These are phyloP conservation scores for Geopemphigus sp. DNA, from an alignment of 1,140 invertebrate species.

Conservation along the genomic window DNA sequence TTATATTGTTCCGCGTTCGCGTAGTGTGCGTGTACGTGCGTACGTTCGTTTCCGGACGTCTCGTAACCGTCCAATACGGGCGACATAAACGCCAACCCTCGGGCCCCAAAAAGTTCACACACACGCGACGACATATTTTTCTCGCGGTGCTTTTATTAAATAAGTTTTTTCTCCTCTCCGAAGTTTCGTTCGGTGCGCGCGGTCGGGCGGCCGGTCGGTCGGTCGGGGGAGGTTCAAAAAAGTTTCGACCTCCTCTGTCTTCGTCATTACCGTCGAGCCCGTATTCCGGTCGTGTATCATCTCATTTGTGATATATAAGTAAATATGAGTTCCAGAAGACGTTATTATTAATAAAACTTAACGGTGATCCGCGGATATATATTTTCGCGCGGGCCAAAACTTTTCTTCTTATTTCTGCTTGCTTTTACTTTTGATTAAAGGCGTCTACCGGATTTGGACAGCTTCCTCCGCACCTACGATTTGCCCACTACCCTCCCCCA, in stretches of 20 bases:
- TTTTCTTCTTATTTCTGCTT: conserved; percentile 22
- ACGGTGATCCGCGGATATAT: conserved; percentile 49
- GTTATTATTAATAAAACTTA: conserved; percentile 50
- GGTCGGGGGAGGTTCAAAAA: neutral
- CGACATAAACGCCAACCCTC: conserved; percentile 35
- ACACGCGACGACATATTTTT: conserved; percentile 35
- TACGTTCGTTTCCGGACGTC: conserved; percentile 10
- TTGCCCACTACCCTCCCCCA: too few species aligned
- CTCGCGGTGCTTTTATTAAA: conserved; percentile 46
- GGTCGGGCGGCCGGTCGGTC: too few species aligned
- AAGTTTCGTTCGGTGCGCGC: neutral
- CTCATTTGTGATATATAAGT: conserved; percentile 45
- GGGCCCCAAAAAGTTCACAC: conserved; percentile 29
- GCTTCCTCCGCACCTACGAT: neutral
- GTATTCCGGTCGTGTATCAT: conserved; percentile 49
- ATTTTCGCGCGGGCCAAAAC: conserved; percentile 33
- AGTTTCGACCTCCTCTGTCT: conserved; percentile 42
- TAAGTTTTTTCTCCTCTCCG: conserved; percentile 33
- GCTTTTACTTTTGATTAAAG: conserved; percentile 48
- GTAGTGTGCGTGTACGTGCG: too few species aligned
- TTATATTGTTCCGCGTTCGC: conserved; percentile 1
- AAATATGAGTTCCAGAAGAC: conserved; percentile 48
- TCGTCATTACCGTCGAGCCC: conserved; percentile 20
- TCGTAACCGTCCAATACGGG: conserved; percentile 9
- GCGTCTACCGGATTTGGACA: conserved; percentile 33